Conservation (phyloP, 2,888 invertebrate genomes). For the Elegia similella region DNA sequence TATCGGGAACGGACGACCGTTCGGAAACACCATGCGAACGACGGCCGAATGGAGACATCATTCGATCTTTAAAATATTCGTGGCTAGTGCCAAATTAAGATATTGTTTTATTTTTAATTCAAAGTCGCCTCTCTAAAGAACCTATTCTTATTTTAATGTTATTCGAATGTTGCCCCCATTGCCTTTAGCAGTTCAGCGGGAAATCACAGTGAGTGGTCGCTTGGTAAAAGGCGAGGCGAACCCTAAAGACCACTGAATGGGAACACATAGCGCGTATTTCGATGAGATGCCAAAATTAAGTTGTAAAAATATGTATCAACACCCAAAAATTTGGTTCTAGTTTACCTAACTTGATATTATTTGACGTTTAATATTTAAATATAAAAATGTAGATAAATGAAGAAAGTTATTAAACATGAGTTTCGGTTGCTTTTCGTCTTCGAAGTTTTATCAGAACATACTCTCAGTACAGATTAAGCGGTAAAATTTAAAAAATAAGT, state of each 20-base stretch:
- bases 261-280: slow-evolving; percentile 1
- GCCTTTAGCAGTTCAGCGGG: slow-evolving; percentile 14
- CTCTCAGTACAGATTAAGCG: too few relatives aligned
- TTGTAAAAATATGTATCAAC: not conserved
- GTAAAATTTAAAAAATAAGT: too few relatives aligned
- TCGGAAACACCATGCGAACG: slow-evolving; percentile 58
- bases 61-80: slow-evolving; percentile 15
- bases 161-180: slow-evolving; percentile 15
- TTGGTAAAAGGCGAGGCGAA: slow-evolving; percentile 16
- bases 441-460: too few relatives aligned
- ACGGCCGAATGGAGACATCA: slow-evolving; percentile 27
- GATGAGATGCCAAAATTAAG: not conserved
- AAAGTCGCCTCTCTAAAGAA: not conserved
- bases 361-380: too few relatives aligned
- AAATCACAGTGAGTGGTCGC: slow-evolving; percentile 38
- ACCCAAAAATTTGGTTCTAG: not conserved
- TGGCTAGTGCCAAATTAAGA: not conserved
- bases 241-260: slow-evolving; percentile 11
- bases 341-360: too few relatives aligned
- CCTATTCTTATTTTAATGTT: too few relatives aligned
- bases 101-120: not conserved
- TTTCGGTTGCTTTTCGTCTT: too few relatives aligned
- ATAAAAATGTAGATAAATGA: too few relatives aligned
- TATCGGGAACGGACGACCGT: slow-evolving; percentile 39
- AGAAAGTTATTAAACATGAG: too few relatives aligned